Percentiles rank a stretch among this genome's conserved stretches.
Evolutionary conservation across 1,140 invertebrate species (phyloP).

Genomic region (Drosophila parabipectinata): DNA sequence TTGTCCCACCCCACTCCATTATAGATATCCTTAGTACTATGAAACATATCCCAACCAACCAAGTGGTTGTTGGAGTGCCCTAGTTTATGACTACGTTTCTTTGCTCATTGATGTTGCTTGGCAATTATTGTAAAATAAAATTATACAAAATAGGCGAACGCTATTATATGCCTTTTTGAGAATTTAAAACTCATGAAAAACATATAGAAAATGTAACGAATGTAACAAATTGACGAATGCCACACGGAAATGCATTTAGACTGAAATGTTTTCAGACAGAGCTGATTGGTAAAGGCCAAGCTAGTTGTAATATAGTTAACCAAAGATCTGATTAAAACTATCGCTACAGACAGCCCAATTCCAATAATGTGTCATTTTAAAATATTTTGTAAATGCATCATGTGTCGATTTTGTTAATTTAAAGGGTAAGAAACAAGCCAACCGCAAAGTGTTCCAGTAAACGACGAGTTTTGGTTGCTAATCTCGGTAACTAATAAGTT

Average conservation of each 20-base stretch:
- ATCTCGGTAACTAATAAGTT: background rate
- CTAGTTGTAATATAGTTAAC: slow-evolving; percentile 27
- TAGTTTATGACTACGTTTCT: slow-evolving; percentile 5
- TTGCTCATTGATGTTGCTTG: slow-evolving; percentile 50
- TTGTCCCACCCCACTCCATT: slow-evolving; percentile 22
- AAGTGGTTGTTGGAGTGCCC: slow-evolving; percentile 6
- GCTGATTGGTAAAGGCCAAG: slow-evolving; percentile 8
- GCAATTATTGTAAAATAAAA: slow-evolving; percentile 50
- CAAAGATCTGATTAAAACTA: slow-evolving; percentile 42
- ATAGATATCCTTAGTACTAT: slow-evolving; percentile 38
- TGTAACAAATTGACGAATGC: slow-evolving; percentile 43
- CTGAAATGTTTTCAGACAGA: background rate
- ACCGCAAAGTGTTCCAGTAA: slow-evolving; percentile 52
- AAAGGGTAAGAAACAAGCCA: slow-evolving; percentile 38
- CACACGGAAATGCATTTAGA: slow-evolving; percentile 45
- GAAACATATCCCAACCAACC: slow-evolving; percentile 67
- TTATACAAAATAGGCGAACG: background rate
- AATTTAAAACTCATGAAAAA: slow-evolving; percentile 21
- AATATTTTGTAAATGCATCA: slow-evolving; percentile 23
- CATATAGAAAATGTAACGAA: slow-evolving; percentile 25
- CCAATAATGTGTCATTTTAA: slow-evolving; percentile 9
- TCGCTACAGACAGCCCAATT: slow-evolving; percentile 23
- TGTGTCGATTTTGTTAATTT: slow-evolving; percentile 51
- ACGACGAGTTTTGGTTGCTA: background rate
- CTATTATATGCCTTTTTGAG: slow-evolving; percentile 25